phyloP scores from a whole-genome alignment of 2,113 vertebrate species.

The Picathartes gymnocephalus region DNA sequence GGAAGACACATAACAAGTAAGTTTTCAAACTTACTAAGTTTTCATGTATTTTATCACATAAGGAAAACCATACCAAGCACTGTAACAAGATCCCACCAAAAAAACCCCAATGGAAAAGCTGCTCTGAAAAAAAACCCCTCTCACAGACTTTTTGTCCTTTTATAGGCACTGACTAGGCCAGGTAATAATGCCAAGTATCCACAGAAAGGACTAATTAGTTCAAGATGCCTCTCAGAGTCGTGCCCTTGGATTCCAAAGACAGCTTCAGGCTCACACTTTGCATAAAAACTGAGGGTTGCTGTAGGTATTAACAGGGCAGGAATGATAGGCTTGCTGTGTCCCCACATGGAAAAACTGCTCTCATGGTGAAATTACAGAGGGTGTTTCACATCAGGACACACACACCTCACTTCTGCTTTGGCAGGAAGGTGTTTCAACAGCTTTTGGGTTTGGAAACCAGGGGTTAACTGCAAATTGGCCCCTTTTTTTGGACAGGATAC shows the following conservation, averaged over 20 bases:
- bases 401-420: not conserved
- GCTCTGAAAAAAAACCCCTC: not conserved
- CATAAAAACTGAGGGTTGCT: constrained; percentile 1
- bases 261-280: not conserved
- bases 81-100: not conserved
- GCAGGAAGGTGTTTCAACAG: not conserved
- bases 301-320: not conserved
- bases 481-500: not conserved
- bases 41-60: not conserved
- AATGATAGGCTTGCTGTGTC: not conserved
- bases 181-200: not conserved
- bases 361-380: constrained; percentile 11
- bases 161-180: not conserved
- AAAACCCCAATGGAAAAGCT: not conserved
- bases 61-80: not conserved
- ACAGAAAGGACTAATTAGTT: not conserved
- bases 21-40: not conserved
- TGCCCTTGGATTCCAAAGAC: not conserved
- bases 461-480: not conserved
- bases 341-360: not conserved
- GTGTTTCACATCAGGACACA: not conserved
- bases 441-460: not conserved
- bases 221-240: not conserved
- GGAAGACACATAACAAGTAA: not conserved
- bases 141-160: not conserved